A percentile compares a stretch with the other conserved stretches of the same genome.
Evolutionary conservation across 1,140 invertebrate species (phyloP).

Genomic region (Paraescarpia echinospica): DNA sequence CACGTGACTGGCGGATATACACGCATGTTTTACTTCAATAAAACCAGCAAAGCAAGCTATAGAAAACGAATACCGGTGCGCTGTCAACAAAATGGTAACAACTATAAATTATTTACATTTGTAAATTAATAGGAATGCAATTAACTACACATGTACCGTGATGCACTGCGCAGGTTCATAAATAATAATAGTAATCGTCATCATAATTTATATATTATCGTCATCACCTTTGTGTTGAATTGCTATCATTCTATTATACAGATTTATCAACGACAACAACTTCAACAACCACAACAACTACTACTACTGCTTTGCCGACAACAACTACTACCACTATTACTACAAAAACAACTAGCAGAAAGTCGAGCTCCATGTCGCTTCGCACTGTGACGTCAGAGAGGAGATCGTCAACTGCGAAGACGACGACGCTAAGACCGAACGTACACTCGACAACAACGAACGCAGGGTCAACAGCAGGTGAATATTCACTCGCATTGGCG

Average conservation of each 20-base stretch:
- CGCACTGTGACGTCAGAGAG: neutral
- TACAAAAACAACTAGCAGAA: neutral
- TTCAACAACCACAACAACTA: neutral
- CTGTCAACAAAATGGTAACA: too few species aligned
- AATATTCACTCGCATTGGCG: neutral
- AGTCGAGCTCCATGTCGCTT: neutral
- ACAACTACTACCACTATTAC: neutral
- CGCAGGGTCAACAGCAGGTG: neutral
- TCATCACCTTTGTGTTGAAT: neutral
- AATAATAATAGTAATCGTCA: neutral
- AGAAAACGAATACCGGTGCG: too few species aligned
- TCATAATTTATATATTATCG: neutral
- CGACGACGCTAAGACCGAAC: neutral
- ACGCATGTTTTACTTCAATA: too few species aligned
- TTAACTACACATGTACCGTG: too few species aligned
- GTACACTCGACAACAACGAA: neutral
- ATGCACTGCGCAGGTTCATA: too few species aligned
- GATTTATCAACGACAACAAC: neutral
- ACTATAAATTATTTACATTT: too few species aligned
- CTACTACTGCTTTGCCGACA: neutral
- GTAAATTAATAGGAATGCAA: too few species aligned
- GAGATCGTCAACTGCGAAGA: neutral
- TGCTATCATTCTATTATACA: neutral
- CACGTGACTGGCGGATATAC: too few species aligned
- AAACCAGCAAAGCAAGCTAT: too few species aligned